phyloP scores from a whole-genome alignment of 2,888 invertebrate species.

The Pheosia tremula region DNA sequence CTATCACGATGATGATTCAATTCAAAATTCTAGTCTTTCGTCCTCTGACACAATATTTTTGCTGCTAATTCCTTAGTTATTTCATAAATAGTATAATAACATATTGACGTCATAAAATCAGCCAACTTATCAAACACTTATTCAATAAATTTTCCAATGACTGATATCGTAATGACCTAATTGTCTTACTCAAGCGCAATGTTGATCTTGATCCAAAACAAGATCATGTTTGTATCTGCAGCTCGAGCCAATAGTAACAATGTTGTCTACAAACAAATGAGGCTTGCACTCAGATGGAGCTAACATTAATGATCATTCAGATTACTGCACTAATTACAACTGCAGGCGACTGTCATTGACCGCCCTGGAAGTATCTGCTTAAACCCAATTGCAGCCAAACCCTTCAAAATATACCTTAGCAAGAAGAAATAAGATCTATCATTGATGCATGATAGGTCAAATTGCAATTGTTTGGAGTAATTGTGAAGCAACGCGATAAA shows the following conservation, averaged over 20 bases:
- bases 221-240: conserved; percentile 41
- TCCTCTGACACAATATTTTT: too few species aligned
- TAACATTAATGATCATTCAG: conserved; percentile 55
- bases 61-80: too few species aligned
- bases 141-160: conserved; percentile 12
- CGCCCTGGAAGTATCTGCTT: conserved; percentile 47
- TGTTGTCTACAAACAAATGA: conserved; percentile 47
- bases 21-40: not conserved
- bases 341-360: conserved; percentile 73
- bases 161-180: conserved; percentile 50
- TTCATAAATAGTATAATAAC: not conserved
- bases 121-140: not conserved
- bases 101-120: too few species aligned
- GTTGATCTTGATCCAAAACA: conserved; percentile 63
- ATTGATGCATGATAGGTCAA: conserved; percentile 32
- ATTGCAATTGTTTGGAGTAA: conserved; percentile 52
- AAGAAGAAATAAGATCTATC: conserved; percentile 16
- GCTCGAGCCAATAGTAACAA: conserved; percentile 33
- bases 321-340: conserved; percentile 64
- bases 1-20: not conserved
- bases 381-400: conserved; percentile 21
- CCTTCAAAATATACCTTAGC: conserved; percentile 25
- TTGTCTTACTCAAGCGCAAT: conserved; percentile 35
- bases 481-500: conserved; percentile 56
- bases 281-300: conserved; percentile 51